Conservation (phyloP, 1,140 invertebrate genomes). For the Aphis craccivora region DNA sequence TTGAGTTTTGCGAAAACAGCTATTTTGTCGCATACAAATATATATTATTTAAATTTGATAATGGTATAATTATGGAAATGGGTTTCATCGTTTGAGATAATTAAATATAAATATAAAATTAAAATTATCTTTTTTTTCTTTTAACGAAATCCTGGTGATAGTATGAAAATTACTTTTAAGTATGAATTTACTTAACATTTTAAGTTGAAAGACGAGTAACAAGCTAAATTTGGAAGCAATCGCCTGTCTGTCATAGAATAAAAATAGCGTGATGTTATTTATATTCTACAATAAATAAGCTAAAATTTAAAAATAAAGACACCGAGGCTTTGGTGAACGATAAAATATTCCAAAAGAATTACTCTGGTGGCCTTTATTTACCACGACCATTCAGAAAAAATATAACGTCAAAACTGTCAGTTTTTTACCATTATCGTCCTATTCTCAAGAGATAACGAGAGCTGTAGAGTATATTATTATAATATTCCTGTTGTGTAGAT, state of each 20-base stretch:
- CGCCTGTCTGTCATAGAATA: not conserved
- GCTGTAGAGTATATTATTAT: constrained; percentile 13
- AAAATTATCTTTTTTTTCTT: not conserved
- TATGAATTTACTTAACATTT: too few species aligned
- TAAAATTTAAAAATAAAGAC: constrained; percentile 2
- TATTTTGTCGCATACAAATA: not conserved
- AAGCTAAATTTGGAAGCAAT: not conserved
- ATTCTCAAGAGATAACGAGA: constrained; percentile 6
- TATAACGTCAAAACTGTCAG: constrained; percentile 38
- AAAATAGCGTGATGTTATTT: constrained; percentile 32
- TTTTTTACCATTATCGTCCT: constrained; percentile 21
- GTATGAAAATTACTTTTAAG: not conserved
- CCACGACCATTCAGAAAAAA: not conserved
- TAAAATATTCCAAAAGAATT: constrained; percentile 32
- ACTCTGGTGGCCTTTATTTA: not conserved
- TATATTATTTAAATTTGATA: constrained; percentile 19
- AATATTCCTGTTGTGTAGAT: constrained; percentile 7
- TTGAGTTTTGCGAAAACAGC: not conserved
- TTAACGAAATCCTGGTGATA: not conserved
- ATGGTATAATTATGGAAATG: constrained; percentile 26
- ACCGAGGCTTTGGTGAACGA: not conserved
- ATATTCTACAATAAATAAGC: not conserved
- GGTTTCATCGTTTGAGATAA: not conserved
- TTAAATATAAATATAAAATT: not conserved
- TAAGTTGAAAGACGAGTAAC: not conserved